Conservation (phyloP, 2,888 invertebrate genomes). For the Megaustenia siamemsis region DNA sequence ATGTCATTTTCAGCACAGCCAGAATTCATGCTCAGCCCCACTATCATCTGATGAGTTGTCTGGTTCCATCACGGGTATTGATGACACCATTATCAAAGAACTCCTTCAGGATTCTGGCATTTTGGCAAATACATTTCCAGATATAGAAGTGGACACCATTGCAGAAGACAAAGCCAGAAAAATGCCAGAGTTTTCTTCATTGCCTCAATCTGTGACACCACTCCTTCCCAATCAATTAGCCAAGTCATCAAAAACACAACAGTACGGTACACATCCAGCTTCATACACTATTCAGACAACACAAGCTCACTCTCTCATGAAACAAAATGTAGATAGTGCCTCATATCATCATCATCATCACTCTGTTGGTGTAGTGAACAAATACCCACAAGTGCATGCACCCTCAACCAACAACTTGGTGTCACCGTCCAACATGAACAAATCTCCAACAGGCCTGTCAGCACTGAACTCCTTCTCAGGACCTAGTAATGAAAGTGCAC, state of each 20-base stretch:
- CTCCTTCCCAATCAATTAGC: background rate
- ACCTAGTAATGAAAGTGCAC: background rate
- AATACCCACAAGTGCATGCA: background rate
- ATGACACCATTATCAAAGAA: conserved; percentile 53
- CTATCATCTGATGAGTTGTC: conserved; percentile 50
- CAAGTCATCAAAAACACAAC: conserved; percentile 2
- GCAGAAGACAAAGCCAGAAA: conserved; percentile 37
- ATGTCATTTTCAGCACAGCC: background rate
- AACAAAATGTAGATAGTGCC: conserved; percentile 19
- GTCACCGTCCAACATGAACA: background rate
- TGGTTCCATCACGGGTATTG: conserved; percentile 51
- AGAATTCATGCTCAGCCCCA: background rate
- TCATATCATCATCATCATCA: background rate
- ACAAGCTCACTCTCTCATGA: background rate
- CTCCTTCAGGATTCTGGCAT: conserved; percentile 52
- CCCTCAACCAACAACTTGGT: background rate
- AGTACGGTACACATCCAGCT: background rate
- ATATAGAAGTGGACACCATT: conserved; percentile 47
- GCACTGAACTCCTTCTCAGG: background rate
- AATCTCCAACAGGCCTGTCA: background rate
- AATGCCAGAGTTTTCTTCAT: background rate
- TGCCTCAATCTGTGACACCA: conserved; percentile 11
- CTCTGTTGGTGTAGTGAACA: background rate
- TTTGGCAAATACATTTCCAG: conserved; percentile 50
- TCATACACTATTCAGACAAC: background rate